A percentile compares a stretch with the other conserved stretches of the same genome.
Evolutionary conservation across 2,797 vertebrate genomes (phyloP).

Genomic region (Percopsis omiscomaycus): DNA sequence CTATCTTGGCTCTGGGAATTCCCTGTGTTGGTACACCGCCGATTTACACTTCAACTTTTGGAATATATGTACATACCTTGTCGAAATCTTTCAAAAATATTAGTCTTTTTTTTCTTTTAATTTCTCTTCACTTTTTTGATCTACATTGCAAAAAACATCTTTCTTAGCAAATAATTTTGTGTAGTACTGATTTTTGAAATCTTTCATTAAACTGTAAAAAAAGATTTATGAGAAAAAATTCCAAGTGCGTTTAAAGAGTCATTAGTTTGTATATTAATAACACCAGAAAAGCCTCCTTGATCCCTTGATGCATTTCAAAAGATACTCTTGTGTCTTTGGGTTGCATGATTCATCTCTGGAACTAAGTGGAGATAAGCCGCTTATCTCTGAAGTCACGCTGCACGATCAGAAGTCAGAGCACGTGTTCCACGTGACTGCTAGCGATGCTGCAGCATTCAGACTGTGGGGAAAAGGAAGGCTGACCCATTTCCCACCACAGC

Average conservation of each 20-base stretch:
- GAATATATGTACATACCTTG: no score
- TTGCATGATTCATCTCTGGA: slow-evolving; percentile 20
- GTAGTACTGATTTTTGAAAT: no score
- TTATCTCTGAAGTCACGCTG: slow-evolving; percentile 43
- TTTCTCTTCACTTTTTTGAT: no score
- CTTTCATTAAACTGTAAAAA: no score
- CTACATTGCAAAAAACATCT: no score
- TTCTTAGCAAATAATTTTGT: no score
- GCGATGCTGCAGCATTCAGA: slow-evolving; percentile 17
- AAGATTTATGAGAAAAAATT: no score
- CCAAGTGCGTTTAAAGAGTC: background rate
- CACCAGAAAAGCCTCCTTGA: slow-evolving; percentile 1
- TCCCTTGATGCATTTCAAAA: slow-evolving; percentile 1
- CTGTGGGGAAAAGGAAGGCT: slow-evolving; percentile 2
- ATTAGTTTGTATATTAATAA: slow-evolving; percentile 18
- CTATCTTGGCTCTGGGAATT: background rate
- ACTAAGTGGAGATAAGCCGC: slow-evolving; percentile 31
- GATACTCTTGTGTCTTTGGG: slow-evolving; percentile 5
- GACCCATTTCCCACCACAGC: slow-evolving; percentile 8
- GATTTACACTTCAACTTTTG: background rate
- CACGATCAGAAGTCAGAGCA: slow-evolving; percentile 38
- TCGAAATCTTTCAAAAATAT: no score
- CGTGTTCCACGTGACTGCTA: slow-evolving; percentile 29
- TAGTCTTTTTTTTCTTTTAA: no score
- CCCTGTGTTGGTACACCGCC: background rate